Evolutionary conservation across 2,797 vertebrate genomes (phyloP).

Genomic region (Paedocypris micromegethes): DNA sequence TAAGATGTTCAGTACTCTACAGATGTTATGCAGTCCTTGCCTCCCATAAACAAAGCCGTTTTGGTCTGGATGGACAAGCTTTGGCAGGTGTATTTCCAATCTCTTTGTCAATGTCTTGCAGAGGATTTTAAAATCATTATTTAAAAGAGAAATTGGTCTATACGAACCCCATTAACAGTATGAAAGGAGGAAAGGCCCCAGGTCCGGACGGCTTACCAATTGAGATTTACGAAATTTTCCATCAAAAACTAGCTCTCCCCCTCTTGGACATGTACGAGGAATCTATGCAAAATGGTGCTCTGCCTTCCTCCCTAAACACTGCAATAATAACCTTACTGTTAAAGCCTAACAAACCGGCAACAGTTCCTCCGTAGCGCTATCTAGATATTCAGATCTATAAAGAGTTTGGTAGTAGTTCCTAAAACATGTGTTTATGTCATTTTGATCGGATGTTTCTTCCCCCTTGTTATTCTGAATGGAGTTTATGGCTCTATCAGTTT

Average conservation of each 20-base stretch:
- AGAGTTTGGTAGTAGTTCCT: neutral
- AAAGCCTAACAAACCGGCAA: constrained; percentile 21
- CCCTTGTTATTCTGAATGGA: neutral
- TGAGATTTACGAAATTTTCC: constrained; percentile 23
- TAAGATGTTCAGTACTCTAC: neutral
- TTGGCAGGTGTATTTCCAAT: neutral
- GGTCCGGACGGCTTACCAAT: constrained; percentile 12
- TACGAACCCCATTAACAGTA: constrained; percentile 29
- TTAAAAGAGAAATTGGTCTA: constrained; percentile 28
- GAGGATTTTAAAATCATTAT: constrained; percentile 30
- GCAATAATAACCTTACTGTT: constrained; percentile 24
- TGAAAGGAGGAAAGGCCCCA: constrained; percentile 18
- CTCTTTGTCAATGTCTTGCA: neutral
- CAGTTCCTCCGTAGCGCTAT: neutral
- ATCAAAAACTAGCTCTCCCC: neutral
- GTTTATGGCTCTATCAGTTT: constrained; percentile 9
- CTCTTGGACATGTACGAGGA: constrained; percentile 22
- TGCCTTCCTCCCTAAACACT: constrained; percentile 22
- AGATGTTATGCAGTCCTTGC: neutral
- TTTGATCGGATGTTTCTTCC: constrained; percentile 1
- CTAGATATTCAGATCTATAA: constrained; percentile 1
- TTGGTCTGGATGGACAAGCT: neutral
- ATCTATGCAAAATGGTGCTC: constrained; percentile 4
- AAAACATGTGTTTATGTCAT: neutral
- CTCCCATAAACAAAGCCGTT: neutral